These are phyloP conservation scores for Liopterus haemorrhoidalis DNA, from an alignment of 2,888 invertebrate species.

Conservation along the genomic window DNA sequence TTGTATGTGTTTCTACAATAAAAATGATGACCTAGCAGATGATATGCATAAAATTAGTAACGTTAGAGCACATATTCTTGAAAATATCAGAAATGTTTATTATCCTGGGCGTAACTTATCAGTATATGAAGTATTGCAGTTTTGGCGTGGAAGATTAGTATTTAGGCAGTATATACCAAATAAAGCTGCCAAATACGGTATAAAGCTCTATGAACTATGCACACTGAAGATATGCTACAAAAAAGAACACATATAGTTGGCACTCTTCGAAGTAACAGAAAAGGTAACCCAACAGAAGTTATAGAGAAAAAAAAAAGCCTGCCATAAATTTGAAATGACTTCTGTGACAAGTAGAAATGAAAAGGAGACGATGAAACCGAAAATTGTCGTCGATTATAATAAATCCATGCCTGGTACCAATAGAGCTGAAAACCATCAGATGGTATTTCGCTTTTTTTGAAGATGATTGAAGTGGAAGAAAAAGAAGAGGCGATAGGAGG, in stretches of 20 bases:
- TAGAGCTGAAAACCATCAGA: conserved; percentile 13
- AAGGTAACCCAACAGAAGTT: conserved; percentile 10
- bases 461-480: no score
- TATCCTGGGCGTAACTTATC: conserved; percentile 1
- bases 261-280: conserved; percentile 14
- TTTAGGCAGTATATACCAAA: conserved; percentile 7
- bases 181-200: no score
- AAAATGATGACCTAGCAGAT: conserved; percentile 12
- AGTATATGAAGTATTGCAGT: conserved; percentile 2
- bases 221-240: conserved; percentile 14
- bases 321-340: conserved; percentile 16
- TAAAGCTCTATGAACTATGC: conserved; percentile 11
- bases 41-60: conserved; percentile 12
- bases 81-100: no score
- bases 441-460: conserved; percentile 7
- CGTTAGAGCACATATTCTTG: conserved; percentile 3
- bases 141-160: conserved; percentile 9
- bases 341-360: conserved; percentile 12
- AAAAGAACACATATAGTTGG: conserved; percentile 18
- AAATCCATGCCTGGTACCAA: conserved; percentile 9
- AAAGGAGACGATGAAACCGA: no score
- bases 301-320: conserved; percentile 7
- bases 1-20: conserved; percentile 12
- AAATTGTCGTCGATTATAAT: conserved; percentile 4
- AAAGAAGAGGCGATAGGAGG: no score